Evolutionary conservation across 2,797 vertebrate species (phyloP).

Genomic region (Spatula clypeata): DNA sequence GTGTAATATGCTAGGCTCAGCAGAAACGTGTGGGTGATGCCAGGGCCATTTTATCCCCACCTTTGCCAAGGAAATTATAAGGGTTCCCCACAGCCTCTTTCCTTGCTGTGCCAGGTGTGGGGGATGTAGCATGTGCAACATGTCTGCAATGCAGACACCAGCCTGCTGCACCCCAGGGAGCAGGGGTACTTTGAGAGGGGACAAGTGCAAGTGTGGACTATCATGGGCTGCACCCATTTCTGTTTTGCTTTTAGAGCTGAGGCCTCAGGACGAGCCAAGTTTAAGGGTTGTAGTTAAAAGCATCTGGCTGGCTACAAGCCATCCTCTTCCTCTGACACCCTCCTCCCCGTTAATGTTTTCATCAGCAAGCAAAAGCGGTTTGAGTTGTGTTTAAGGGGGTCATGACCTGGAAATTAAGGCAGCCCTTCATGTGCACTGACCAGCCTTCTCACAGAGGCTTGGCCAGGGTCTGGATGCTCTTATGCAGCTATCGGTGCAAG

Average conservation of each 20-base stretch:
- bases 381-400: background rate
- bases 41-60: background rate
- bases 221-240: background rate
- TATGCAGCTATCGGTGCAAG: background rate
- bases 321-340: background rate
- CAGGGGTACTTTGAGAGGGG: fast-evolving
- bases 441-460: background rate
- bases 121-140: background rate
- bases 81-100: background rate
- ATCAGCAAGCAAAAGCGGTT: background rate
- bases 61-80: background rate
- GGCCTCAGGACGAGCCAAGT: background rate
- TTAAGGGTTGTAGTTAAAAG: background rate
- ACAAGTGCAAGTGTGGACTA: fast-evolving
- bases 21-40: background rate
- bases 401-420: background rate
- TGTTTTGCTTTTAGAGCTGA: background rate
- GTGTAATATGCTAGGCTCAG: background rate
- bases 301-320: background rate
- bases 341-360: background rate
- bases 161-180: background rate
- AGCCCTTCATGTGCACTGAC: fast-evolving
- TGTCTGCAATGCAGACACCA: background rate
- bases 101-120: background rate
- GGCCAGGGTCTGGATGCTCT: background rate